Evolutionary conservation across 30 jellyfish, hydroid and myxozoan species (phyloP), one percentile per base, ranked within the genome.

Genomic region (Pelagia noctiluca): DNA sequence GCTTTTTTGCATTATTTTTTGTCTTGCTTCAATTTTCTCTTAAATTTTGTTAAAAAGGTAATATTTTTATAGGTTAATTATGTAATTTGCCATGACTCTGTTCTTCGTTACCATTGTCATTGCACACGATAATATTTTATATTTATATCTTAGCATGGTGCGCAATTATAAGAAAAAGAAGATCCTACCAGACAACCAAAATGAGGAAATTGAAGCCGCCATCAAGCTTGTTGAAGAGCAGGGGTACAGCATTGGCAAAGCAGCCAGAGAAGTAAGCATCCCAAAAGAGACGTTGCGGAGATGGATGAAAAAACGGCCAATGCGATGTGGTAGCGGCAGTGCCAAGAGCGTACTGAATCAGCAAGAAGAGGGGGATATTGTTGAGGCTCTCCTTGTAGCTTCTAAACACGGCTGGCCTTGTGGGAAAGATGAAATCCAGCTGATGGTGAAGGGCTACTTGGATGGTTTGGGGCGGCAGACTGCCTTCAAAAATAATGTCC

Each of bases 401-500:
- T 33, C 47, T 25, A 42, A 42, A 18, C 49, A 36, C 1, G 84
- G 84, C 11, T 72, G 84, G 84, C 42, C 84, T 19, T 46, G 69
- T 46, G 84, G 37, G 21, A 23, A 48, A 42, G 31, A 72, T n/a
- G 84, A 72, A 13, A 74, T 72, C 31, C 37, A 42, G 46, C 76
- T 11, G 28, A 82, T 83, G 93, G 48, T 83, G 3, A 71, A 83
- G 42, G 29, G 69, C 38, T 83, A 42, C 50, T 33, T 83, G 74
- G 66, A 71, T 35, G 48, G 60, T 16, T 36, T 28, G 18, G 19
- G 23, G 46, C 47, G 52, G 67, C 18, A 30, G 3, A 81, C 91
- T n/a, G 49, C 26, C 12, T 81, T 81, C 18, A 31, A 28, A 29
- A 89, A 81, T 24, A 73, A 83, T 52, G 19, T 33, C 24, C 93